These are phyloP conservation scores for Gryllus bimaculatus DNA, from an alignment of 1,140 invertebrate genomes.

Conservation along the genomic window DNA sequence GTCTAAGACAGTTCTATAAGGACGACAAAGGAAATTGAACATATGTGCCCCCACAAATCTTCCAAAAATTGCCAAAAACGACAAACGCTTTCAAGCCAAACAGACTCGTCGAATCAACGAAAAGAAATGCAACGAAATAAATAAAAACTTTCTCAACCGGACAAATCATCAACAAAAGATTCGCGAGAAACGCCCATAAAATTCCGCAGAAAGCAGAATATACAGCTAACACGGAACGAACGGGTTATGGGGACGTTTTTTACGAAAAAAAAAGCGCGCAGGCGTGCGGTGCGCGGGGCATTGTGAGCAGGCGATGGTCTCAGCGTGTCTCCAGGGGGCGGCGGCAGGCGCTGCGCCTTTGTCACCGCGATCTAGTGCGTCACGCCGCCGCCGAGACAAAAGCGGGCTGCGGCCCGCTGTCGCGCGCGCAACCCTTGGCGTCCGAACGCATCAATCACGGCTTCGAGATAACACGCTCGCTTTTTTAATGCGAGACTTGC, in stretches of 20 bases:
- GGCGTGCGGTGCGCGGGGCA: no score
- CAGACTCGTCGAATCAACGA: not conserved
- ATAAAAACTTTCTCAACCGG: not conserved
- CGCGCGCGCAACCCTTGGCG: not conserved
- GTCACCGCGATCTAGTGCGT: not conserved
- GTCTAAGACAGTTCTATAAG: no score
- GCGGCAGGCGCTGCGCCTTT: not conserved
- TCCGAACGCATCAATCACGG: not conserved
- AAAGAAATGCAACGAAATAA: not conserved
- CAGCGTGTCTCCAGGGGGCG: no score
- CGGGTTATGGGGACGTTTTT: not conserved
- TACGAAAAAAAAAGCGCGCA: no score
- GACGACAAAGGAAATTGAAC: no score
- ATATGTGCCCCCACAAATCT: no score
- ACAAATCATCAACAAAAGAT: not conserved
- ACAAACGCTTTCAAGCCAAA: no score
- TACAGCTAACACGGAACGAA: not conserved
- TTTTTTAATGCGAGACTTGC: slow-evolving; percentile 15
- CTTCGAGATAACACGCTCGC: not conserved
- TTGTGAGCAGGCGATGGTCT: no score
- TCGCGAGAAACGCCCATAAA: not conserved
- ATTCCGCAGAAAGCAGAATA: not conserved
- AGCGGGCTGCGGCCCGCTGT: not conserved
- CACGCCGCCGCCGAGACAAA: slow-evolving; percentile 5
- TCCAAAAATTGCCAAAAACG: no score